Evolutionary conservation across 2,113 vertebrate species (phyloP), one percentile per base, ranked within the genome.

Genomic region (Rhinolophus ferrumequinum): DNA sequence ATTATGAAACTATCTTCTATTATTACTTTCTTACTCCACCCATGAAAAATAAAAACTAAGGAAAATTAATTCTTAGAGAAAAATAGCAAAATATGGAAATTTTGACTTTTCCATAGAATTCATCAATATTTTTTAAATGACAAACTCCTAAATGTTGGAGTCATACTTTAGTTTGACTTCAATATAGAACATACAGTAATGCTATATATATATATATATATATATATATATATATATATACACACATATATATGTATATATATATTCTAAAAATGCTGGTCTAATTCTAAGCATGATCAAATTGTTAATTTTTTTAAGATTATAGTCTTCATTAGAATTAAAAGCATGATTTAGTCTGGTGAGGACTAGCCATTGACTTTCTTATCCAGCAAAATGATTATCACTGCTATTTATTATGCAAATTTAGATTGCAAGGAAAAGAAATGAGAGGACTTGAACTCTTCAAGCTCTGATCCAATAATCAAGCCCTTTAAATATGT

Each of bases 201-300:
- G 24, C 73, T 44, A 38, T 30, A 44, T 44, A 38, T 30, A 44
- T 44, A 47, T 62, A 81, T 52, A 3, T 52, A 10, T 3, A 11
- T 26, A 18, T 33, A 10, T 3, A 11, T 26, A 18, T 33, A n/a
- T 44, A 38, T 30, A 44, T 44, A 38, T 30, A 44, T 44, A 47
- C 60, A 81, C 44, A 3, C 44, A 38, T 30, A 44, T 44, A 38
- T 30, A 44, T 44, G 38, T 62, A 81, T 52, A 3, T 52, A 10
- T 3, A 11, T 26, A 18, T 33, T 52, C 30, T 16, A 56, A 72
- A 56, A 50, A 73, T 87, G 9, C 10, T 62, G 6, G 9, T 66
- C 30, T 85, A 54, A 93, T 75, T 90, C 41, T 80, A 90, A 85
- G 8, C 28, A 72, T 64, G 21, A 79, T 88, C 90, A 67, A 95